These are phyloP conservation scores for Carcina quercana DNA, from an alignment of 2,888 invertebrate species.

Conservation along the genomic window DNA sequence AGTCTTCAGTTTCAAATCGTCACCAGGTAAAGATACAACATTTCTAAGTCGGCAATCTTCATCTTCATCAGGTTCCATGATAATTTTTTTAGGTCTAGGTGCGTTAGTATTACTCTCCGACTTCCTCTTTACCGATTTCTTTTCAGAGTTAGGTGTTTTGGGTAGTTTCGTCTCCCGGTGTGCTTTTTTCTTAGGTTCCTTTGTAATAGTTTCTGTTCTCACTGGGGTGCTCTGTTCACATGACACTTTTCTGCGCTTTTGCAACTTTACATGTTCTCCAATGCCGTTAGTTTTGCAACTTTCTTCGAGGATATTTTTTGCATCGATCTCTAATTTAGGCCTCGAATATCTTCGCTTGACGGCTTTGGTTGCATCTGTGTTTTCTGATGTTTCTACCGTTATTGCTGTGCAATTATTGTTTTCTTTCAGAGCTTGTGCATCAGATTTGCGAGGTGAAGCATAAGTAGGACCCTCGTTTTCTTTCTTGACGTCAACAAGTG, in stretches of 20 bases:
- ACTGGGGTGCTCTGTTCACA: slow-evolving; percentile 45
- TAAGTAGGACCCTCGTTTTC: slow-evolving; percentile 62
- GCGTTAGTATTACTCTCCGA: slow-evolving; percentile 30
- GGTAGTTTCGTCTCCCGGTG: slow-evolving; percentile 36
- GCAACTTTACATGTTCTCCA: slow-evolving; percentile 68
- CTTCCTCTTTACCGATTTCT: slow-evolving; percentile 65
- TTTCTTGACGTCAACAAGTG: slow-evolving; percentile 61
- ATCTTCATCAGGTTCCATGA: slow-evolving; percentile 37
- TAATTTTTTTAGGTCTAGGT: slow-evolving; percentile 42
- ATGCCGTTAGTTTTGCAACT: slow-evolving; percentile 64
- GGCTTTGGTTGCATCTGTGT: slow-evolving; percentile 43
- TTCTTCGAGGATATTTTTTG: slow-evolving; percentile 64
- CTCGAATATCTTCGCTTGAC: slow-evolving; percentile 60
- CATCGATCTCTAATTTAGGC: slow-evolving; percentile 64
- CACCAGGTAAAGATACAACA: slow-evolving; percentile 32
- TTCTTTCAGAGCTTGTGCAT: slow-evolving; percentile 60
- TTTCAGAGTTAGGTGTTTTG: slow-evolving; percentile 43
- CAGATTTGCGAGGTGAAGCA: slow-evolving; percentile 49
- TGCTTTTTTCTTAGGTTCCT: slow-evolving; percentile 48
- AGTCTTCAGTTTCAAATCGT: slow-evolving; percentile 50
- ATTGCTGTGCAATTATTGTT: slow-evolving; percentile 42
- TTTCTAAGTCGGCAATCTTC: slow-evolving; percentile 43
- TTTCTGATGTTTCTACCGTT: slow-evolving; percentile 34
- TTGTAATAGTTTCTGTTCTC: slow-evolving; percentile 40
- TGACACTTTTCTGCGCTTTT: slow-evolving; percentile 70